phyloP scores from a whole-genome alignment of 1,140 invertebrate genomes.

The Drosophila pseudoobscura region DNA sequence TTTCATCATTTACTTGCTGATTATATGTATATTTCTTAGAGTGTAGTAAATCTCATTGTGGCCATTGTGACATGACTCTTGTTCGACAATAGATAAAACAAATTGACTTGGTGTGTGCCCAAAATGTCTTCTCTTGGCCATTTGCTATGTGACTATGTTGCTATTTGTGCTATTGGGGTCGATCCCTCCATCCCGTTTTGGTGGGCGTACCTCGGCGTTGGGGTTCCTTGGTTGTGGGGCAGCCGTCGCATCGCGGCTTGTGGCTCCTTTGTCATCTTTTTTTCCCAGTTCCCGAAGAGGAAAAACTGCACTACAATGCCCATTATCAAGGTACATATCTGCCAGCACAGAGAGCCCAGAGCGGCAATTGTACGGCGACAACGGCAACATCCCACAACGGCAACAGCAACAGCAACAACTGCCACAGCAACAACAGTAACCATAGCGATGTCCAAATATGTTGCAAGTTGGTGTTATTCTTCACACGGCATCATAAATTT shows the following conservation, averaged over 20 bases:
- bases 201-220: conserved; percentile 64
- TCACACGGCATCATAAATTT: conserved; percentile 83
- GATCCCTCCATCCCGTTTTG: conserved; percentile 24
- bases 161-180: conserved; percentile 16
- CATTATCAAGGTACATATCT: conserved; percentile 74
- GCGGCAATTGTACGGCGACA: conserved; percentile 42
- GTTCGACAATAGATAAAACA: conserved; percentile 83
- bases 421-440: conserved; percentile 16
- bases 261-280: conserved; percentile 73
- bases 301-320: conserved; percentile 71
- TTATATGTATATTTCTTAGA: no score
- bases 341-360: conserved; percentile 45
- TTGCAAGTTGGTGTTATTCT: conserved; percentile 82
- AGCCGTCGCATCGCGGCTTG: conserved; percentile 21
- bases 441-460: conserved; percentile 74
- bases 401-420: conserved; percentile 34
- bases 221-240: conserved; percentile 31
- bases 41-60: conserved; percentile 75
- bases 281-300: neutral
- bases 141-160: conserved; percentile 9
- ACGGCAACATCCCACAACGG: conserved; percentile 39
- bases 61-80: conserved; percentile 80
- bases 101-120: conserved; percentile 83
- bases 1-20: no score
- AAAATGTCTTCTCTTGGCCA: conserved; percentile 78